Percentiles rank a stretch among this genome's conserved stretches.
These are phyloP conservation scores for Passerculus sandwichensis DNA, from an alignment of 2,797 vertebrate species.

Conservation along the genomic window DNA sequence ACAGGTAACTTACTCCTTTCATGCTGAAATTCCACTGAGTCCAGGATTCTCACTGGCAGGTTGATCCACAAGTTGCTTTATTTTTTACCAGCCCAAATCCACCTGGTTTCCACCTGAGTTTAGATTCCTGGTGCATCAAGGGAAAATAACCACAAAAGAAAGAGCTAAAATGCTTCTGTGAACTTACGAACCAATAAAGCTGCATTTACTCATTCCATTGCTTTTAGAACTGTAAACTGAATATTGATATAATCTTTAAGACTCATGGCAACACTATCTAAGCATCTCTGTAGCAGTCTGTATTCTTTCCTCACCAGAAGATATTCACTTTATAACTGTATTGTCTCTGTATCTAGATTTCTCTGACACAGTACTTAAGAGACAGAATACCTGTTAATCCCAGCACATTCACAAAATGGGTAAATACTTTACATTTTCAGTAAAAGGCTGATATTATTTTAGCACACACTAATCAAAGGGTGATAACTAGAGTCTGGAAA, in stretches of 20 bases:
- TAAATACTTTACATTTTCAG: background rate
- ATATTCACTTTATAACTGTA: background rate
- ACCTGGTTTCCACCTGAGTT: background rate
- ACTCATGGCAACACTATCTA: background rate
- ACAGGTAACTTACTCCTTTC: background rate
- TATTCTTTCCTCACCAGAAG: background rate
- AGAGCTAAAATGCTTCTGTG: background rate
- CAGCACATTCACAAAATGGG: background rate
- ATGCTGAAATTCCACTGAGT: background rate
- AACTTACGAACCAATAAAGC: background rate
- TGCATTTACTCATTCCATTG: background rate
- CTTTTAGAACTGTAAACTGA: background rate
- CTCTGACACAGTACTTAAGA: background rate
- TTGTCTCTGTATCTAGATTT: background rate
- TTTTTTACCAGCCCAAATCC: background rate
- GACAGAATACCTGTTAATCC: background rate
- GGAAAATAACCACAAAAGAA: background rate
- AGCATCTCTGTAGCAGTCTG: background rate
- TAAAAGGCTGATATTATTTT: background rate
- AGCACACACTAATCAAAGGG: background rate
- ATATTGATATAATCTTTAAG: background rate
- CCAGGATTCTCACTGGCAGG: background rate
- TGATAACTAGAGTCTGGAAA: background rate
- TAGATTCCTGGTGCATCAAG: background rate
- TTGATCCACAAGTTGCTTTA: background rate